These are phyloP conservation scores for Drosophila birchii DNA, from an alignment of 2,888 invertebrate species.

Conservation along the genomic window DNA sequence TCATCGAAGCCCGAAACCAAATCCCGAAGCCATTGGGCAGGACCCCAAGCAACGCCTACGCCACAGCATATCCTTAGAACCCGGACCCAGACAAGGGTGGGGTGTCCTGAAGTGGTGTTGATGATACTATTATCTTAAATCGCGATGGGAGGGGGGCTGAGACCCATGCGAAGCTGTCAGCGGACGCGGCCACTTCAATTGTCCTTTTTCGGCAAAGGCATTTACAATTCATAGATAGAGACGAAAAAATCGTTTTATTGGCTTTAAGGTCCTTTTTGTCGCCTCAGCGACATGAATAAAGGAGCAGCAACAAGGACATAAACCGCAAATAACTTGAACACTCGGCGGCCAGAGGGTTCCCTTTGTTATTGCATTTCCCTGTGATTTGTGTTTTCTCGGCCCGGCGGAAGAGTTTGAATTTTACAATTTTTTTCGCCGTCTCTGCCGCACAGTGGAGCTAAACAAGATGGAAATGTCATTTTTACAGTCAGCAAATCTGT, in stretches of 20 bases:
- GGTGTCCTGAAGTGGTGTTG: constrained; percentile 74
- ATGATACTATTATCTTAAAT: constrained; percentile 84
- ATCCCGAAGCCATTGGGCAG: constrained; percentile 56
- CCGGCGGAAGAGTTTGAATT: constrained; percentile 57
- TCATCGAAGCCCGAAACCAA: constrained; percentile 43
- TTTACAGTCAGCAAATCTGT: background rate
- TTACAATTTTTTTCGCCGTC: constrained; percentile 60
- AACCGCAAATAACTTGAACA: constrained; percentile 79
- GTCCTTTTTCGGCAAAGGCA: constrained; percentile 62
- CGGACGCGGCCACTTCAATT: constrained; percentile 71
- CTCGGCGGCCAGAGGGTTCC: constrained; percentile 61
- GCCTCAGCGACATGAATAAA: constrained; percentile 56
- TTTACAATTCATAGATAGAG: constrained; percentile 76
- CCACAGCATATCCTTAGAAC: constrained; percentile 61
- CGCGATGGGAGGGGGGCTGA: constrained; percentile 57
- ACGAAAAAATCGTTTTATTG: constrained; percentile 83
- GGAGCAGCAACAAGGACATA: constrained; percentile 65
- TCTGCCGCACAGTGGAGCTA: constrained; percentile 51
- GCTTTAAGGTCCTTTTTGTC: constrained; percentile 81
- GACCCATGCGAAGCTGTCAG: constrained; percentile 60
- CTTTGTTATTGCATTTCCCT: constrained; percentile 67
- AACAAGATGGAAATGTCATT: background rate
- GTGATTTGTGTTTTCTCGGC: constrained; percentile 74
- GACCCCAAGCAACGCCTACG: constrained; percentile 64
- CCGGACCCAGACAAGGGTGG: constrained; percentile 45